These are phyloP conservation scores for Latrodectus geometricus DNA, from an alignment of 1,140 invertebrate species.

Conservation along the genomic window DNA sequence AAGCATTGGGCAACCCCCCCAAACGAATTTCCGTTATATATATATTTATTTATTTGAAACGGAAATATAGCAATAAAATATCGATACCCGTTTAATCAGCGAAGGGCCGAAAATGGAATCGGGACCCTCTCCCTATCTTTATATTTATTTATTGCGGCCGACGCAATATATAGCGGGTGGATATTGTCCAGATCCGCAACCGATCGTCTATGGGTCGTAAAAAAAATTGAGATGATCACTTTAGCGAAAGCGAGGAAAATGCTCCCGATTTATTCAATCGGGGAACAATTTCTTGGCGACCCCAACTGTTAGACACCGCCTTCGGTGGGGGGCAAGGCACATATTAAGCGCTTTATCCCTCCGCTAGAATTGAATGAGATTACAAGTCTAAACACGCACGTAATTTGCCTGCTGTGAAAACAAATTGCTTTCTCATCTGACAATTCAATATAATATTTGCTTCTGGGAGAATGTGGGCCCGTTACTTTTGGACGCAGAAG, in stretches of 20 bases:
- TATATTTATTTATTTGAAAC: slow-evolving; percentile 49
- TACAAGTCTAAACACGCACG: too few species aligned
- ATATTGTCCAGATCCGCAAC: slow-evolving; percentile 55
- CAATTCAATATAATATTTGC: too few species aligned
- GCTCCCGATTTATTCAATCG: slow-evolving; percentile 47
- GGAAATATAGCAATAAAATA: slow-evolving; percentile 55
- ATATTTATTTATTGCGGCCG: slow-evolving; percentile 45
- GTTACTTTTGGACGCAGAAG: too few species aligned
- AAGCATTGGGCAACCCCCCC: not conserved
- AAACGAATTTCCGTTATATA: slow-evolving; percentile 4
- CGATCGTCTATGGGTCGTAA: slow-evolving; percentile 43
- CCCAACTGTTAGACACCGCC: not conserved
- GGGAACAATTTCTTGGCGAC: slow-evolving; percentile 17
- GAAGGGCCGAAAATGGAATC: slow-evolving; percentile 10
- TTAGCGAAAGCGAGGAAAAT: slow-evolving; percentile 44
- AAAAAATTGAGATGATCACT: slow-evolving; percentile 50
- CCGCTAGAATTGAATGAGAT: too few species aligned
- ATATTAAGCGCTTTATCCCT: not conserved
- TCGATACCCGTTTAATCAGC: slow-evolving; percentile 52
- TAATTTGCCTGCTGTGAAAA: too few species aligned
- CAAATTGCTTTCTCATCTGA: too few species aligned
- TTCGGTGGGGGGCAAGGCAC: not conserved
- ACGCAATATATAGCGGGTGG: slow-evolving; percentile 46
- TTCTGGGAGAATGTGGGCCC: too few species aligned
- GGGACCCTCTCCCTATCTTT: not conserved